Conservation (phyloP, 2,113 vertebrate species). For the Lycaon pictus region DNA sequence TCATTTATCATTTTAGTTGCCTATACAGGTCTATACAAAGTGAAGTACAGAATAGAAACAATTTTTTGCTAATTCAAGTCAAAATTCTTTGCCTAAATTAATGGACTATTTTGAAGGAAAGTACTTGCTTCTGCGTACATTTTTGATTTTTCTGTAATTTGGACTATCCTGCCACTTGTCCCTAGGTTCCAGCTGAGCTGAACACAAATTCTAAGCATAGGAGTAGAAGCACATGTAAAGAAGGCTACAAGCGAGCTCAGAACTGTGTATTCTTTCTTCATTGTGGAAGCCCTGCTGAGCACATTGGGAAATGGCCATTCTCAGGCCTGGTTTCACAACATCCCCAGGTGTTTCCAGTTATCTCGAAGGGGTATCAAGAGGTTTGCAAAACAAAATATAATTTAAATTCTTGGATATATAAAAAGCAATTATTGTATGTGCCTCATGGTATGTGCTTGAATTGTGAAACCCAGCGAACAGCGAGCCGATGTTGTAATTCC, state of each 20-base stretch:
- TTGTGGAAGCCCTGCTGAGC: background rate
- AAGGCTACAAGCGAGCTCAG: background rate
- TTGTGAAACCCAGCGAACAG: slow-evolving; percentile 66
- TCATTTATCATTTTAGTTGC: background rate
- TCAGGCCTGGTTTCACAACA: background rate
- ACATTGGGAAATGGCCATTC: background rate
- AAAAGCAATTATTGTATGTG: slow-evolving; percentile 31
- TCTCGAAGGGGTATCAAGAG: background rate
- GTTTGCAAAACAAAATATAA: slow-evolving; percentile 65
- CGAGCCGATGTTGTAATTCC: slow-evolving; percentile 61
- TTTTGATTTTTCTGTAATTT: background rate
- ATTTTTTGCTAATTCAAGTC: background rate
- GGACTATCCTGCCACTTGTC: background rate
- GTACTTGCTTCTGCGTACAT: background rate
- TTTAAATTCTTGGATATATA: slow-evolving; percentile 65
- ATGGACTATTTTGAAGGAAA: background rate
- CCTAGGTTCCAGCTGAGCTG: background rate
- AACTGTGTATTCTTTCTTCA: background rate
- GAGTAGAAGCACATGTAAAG: background rate
- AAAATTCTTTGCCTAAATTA: slow-evolving; percentile 28
- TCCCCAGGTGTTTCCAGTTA: slow-evolving; percentile 69
- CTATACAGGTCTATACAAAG: background rate
- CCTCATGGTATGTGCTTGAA: slow-evolving; percentile 19
- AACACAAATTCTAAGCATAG: background rate
- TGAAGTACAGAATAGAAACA: background rate